Conservation (phyloP, 2,797 vertebrate species). For the Momotus momota region DNA sequence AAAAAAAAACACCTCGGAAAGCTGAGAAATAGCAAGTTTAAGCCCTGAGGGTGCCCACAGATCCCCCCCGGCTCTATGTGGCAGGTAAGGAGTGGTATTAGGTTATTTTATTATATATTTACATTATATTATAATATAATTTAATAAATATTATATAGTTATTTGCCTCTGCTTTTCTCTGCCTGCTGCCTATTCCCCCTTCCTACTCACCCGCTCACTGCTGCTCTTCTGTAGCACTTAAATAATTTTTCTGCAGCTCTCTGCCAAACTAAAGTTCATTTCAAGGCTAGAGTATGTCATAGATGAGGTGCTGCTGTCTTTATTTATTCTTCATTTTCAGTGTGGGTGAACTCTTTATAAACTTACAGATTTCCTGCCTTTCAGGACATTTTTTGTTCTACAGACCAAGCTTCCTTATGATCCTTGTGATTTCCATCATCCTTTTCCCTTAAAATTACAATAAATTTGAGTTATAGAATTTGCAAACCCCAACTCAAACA, state of each 20-base stretch:
- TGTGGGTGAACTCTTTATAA: not conserved
- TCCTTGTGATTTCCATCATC: not conserved
- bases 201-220: not conserved
- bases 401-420: not conserved
- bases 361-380: not conserved
- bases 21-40: not conserved
- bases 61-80: not conserved
- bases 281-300: not conserved
- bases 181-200: not conserved
- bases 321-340: not conserved
- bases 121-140: not conserved
- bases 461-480: not conserved
- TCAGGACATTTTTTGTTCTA: conserved; percentile 8
- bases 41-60: not conserved
- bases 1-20: not conserved
- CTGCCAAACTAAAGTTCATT: not conserved
- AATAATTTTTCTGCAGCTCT: not conserved
- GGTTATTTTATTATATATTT: not conserved
- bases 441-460: not conserved
- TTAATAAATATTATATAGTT: not conserved
- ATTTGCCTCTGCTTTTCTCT: not conserved
- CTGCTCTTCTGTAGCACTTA: not conserved
- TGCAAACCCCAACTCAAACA: not conserved
- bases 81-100: not conserved
- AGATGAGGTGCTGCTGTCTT: not conserved